Evolutionary conservation across 2,888 invertebrate species (phyloP), one percentile per base, ranked within the genome.

Genomic region (Lithophane leautieri): DNA sequence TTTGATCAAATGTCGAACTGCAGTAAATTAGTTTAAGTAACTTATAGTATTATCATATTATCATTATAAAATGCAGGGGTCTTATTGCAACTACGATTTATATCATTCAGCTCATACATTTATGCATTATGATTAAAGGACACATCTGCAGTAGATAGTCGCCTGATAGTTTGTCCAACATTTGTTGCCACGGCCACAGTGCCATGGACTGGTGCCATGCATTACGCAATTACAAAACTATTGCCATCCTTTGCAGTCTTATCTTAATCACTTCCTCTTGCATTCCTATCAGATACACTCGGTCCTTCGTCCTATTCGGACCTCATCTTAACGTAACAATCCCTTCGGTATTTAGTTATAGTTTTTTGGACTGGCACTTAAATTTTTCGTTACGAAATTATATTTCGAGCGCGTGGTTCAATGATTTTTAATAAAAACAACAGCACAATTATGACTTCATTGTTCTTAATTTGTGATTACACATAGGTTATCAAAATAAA

Each of bases 71-170:
- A n/a, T 19, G 19, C 42, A 61, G 42, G 58, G 42, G 22, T 60
- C 44, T 22, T 4, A 25, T 40, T 66, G 40, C 47, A 71, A 28
- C 60, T 25, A 28, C 52, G 61, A 66, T 66, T 61, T 47, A 75
- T 71, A 71, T 25, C n/a, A 66, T 65, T 28, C 61, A 42, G 61
- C 11, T 68, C 47, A 25, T 65, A 52, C 63, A 68, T 63, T 2
- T 47, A 71, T 61, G 61, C 70, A 84, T 73, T 70, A 69, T 70
- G 71, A 62, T 65, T 40, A 74, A 67, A 66, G 56, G 62, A 56
- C 54, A 73, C 78, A 85, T 78, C 69, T 85, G 83, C 82, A 70
- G 52, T 66, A 85, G 78, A 83, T 78, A 60, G 82, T 72, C 65
- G 54, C 4, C 61, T 73, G 73, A 78, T 85, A 73, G 61, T 44